Conservation (phyloP, 2,888 invertebrate species). For the Synergus itoensis region DNA sequence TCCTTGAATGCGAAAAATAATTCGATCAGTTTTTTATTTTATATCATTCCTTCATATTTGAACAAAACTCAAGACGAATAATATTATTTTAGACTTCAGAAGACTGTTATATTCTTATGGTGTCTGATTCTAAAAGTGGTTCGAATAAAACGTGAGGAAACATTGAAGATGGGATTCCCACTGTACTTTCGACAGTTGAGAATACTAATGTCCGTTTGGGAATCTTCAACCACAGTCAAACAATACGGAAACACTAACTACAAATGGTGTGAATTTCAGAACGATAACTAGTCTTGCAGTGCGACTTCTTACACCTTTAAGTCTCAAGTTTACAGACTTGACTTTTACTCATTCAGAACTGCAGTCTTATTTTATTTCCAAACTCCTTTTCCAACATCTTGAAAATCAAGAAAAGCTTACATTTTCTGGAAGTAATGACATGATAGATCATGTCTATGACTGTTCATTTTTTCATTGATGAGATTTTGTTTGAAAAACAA, state of each 20-base stretch:
- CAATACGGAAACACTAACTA: constrained; percentile 6
- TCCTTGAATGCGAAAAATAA: too few species aligned
- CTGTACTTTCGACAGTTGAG: constrained; percentile 47
- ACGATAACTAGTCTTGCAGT: not conserved
- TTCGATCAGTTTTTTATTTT: too few species aligned
- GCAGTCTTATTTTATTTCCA: not conserved
- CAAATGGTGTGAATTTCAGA: constrained; percentile 1
- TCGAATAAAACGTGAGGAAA: constrained; percentile 54
- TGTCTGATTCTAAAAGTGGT: constrained; percentile 16
- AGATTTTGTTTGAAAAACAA: not conserved
- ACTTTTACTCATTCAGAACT: not conserved
- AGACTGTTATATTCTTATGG: not conserved
- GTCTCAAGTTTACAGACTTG: not conserved
- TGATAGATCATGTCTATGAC: too few species aligned
- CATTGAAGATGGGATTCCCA: constrained; percentile 60
- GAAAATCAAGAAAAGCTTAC: too few species aligned
- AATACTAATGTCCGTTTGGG: constrained; percentile 59
- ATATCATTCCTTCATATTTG: too few species aligned
- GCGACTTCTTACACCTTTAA: not conserved
- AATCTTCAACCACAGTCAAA: not conserved
- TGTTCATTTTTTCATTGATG: too few species aligned
- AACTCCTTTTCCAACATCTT: too few species aligned
- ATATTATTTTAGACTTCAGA: too few species aligned
- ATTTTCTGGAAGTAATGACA: too few species aligned
- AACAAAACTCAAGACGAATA: too few species aligned